Conservation (phyloP, 1,140 invertebrate species). For the Calephelis nemesis region DNA sequence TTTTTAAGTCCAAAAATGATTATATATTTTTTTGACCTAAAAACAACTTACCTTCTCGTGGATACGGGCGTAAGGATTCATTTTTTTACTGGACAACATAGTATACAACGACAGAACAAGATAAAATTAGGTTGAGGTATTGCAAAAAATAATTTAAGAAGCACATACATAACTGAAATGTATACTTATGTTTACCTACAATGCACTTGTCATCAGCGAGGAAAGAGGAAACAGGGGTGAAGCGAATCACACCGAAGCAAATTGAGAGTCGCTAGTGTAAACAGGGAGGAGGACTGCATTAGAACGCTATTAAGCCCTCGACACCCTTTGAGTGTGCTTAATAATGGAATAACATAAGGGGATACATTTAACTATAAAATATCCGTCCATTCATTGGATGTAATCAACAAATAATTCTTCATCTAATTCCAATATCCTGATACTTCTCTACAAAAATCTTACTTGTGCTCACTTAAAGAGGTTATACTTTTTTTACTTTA, state of each 20-base stretch:
- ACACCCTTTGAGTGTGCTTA: constrained; percentile 7
- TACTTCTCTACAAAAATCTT: no score
- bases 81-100: no score
- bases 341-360: constrained; percentile 9
- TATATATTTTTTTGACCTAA: no score
- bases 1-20: no score
- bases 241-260: constrained; percentile 9
- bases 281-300: constrained; percentile 12
- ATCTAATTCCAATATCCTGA: no score
- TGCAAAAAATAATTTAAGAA: no score
- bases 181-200: background rate
- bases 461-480: no score
- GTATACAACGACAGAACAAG: no score
- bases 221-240: background rate
- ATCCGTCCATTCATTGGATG: background rate
- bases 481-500: no score
- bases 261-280: constrained; percentile 13
- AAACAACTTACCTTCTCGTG: no score
- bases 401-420: background rate
- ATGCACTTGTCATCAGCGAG: background rate
- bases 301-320: constrained; percentile 8
- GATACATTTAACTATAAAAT: constrained; percentile 6
- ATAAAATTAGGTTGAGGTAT: no score
- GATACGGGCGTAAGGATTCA: background rate
- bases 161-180: no score